These are phyloP conservation scores for Dicrurus megarhynchus DNA, from an alignment of 2,113 vertebrate species.

Conservation along the genomic window DNA sequence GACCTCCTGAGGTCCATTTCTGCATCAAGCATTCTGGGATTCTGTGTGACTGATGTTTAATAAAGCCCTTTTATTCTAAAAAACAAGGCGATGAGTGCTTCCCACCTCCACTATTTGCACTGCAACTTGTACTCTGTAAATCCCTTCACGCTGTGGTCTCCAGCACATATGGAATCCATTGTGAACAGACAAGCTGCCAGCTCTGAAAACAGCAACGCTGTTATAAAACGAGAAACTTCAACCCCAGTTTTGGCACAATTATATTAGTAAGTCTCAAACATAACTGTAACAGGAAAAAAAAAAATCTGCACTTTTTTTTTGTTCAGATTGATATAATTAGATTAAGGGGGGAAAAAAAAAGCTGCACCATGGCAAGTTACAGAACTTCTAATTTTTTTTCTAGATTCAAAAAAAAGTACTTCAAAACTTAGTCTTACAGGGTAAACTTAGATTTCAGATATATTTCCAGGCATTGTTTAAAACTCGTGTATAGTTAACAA, in stretches of 20 bases:
- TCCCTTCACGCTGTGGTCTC: neutral
- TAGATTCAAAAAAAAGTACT: neutral
- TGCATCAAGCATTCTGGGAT: neutral
- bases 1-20: neutral
- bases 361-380: neutral
- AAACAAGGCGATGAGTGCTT: neutral
- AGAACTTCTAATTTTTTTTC: neutral
- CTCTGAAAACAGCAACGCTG: constrained; percentile 52
- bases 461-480: neutral
- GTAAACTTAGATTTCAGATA: neutral
- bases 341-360: neutral
- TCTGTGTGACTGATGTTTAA: neutral
- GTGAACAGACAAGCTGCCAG: constrained; percentile 30
- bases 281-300: constrained; percentile 10
- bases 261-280: constrained; percentile 64
- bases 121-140: constrained; percentile 19
- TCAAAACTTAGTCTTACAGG: neutral
- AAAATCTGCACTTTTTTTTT: neutral
- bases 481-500: neutral
- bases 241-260: constrained; percentile 39
- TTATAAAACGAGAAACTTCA: constrained; percentile 51
- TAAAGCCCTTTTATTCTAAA: neutral
- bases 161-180: constrained; percentile 55
- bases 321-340: neutral
- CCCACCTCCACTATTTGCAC: neutral